These are phyloP conservation scores for Oscheius sp. DNA, from an alignment of 2,888 invertebrate genomes.

Conservation along the genomic window DNA sequence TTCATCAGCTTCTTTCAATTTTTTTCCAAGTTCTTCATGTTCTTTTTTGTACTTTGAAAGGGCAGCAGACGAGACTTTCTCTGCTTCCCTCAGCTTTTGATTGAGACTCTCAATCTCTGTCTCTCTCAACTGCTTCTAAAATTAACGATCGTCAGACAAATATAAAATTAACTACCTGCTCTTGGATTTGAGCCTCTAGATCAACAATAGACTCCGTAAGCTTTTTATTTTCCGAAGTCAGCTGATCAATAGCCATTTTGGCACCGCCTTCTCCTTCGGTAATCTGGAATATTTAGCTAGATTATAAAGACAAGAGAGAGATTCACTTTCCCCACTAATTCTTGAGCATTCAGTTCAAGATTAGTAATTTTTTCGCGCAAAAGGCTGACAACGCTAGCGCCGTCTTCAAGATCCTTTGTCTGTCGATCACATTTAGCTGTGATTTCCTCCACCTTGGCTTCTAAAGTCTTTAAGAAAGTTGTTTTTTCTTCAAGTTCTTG, in stretches of 20 bases:
- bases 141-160: slow-evolving; percentile 35
- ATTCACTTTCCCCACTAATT: slow-evolving; percentile 42
- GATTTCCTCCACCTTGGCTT: neutral
- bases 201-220: slow-evolving; percentile 38
- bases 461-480: neutral
- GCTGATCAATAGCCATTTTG: slow-evolving; percentile 54
- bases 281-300: slow-evolving; percentile 33
- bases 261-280: slow-evolving; percentile 56
- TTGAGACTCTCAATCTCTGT: slow-evolving; percentile 32
- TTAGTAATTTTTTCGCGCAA: slow-evolving; percentile 34
- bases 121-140: slow-evolving; percentile 48
- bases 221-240: slow-evolving; percentile 46
- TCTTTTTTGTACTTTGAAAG: slow-evolving; percentile 29
- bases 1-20: slow-evolving; percentile 42
- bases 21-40: slow-evolving; percentile 39
- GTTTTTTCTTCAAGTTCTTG: neutral
- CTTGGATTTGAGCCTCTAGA: slow-evolving; percentile 18
- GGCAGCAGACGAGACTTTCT: neutral
- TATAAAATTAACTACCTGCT: neutral
- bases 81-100: neutral
- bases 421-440: slow-evolving; percentile 23
- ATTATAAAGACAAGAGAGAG: neutral
- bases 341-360: slow-evolving; percentile 47
- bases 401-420: slow-evolving; percentile 15
- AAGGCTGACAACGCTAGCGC: slow-evolving; percentile 26